These are phyloP conservation scores for Dryomyza anilis DNA, from an alignment of 2,888 invertebrate species.

Conservation along the genomic window DNA sequence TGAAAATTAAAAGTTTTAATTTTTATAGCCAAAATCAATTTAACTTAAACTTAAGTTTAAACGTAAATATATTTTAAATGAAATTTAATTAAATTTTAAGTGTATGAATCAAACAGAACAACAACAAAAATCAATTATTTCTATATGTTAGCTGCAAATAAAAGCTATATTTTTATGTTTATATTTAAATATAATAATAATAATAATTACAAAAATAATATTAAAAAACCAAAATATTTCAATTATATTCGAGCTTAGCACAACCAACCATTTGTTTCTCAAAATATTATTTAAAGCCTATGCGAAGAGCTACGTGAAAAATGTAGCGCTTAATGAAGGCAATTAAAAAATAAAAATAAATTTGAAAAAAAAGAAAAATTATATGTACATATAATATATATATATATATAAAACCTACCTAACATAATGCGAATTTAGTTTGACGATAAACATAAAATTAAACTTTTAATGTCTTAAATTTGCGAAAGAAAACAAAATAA, in stretches of 20 bases:
- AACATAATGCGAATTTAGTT: too few relatives aligned
- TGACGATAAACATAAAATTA: background rate
- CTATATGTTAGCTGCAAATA: background rate
- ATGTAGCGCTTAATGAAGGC: background rate
- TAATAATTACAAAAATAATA: background rate
- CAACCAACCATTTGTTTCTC: too few relatives aligned
- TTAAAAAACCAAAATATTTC: constrained; percentile 26
- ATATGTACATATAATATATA: background rate
- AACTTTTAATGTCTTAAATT: background rate
- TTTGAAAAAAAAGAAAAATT: background rate
- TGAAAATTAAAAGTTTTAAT: constrained; percentile 52
- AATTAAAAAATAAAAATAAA: background rate
- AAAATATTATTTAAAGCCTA: too few relatives aligned
- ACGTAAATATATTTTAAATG: background rate
- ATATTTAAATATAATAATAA: background rate
- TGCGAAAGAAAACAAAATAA: background rate
- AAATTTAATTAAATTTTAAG: too few relatives aligned
- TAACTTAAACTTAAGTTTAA: constrained; percentile 33
- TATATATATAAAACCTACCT: too few relatives aligned
- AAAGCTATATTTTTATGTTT: background rate
- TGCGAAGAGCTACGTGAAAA: too few relatives aligned
- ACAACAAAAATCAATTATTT: background rate
- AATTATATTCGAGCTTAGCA: constrained; percentile 40
- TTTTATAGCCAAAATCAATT: constrained; percentile 56
- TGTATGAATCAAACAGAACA: too few relatives aligned